These are phyloP conservation scores for Nycteola revayana DNA, from an alignment of 2,888 invertebrate genomes.

Conservation along the genomic window DNA sequence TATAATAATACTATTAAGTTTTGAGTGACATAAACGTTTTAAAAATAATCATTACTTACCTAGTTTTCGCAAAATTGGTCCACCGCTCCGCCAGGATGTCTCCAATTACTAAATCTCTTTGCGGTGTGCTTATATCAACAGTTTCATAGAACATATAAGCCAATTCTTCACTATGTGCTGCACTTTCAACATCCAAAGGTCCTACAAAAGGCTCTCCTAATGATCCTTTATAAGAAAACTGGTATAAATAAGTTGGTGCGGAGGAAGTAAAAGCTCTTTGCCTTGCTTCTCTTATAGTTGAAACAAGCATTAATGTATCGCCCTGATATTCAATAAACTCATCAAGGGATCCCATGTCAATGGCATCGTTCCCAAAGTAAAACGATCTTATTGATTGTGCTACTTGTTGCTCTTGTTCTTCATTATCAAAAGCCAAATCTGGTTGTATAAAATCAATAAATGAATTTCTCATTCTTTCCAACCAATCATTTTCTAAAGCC, in stretches of 20 bases:
- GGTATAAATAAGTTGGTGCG: conserved; percentile 55
- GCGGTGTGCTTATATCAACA: conserved; percentile 17
- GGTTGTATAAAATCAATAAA: conserved; percentile 62
- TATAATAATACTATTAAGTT: too few relatives aligned
- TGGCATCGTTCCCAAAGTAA: conserved; percentile 48
- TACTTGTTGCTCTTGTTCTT: conserved; percentile 35
- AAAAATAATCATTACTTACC: too few relatives aligned
- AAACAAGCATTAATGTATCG: conserved; percentile 65
- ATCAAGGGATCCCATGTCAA: conserved; percentile 34
- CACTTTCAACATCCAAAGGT: conserved; percentile 45
- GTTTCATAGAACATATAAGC: conserved; percentile 55
- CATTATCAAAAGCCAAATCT: conserved; percentile 51
- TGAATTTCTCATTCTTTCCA: conserved; percentile 54
- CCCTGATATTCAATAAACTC: conserved; percentile 60
- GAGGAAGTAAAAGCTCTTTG: conserved; percentile 40
- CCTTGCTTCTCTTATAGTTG: conserved; percentile 57
- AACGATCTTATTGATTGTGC: conserved; percentile 44
- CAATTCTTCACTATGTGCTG: conserved; percentile 66
- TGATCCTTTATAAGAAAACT: conserved; percentile 66
- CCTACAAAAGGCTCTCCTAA: conserved; percentile 52
- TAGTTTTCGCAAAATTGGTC: conserved; percentile 67
- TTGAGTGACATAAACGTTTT: too few relatives aligned
- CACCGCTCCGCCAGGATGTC: conserved; percentile 64
- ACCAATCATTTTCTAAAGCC: conserved; percentile 52
- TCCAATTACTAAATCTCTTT: conserved; percentile 46